These are phyloP conservation scores for Hiodon alosoides DNA, from an alignment of 2,113 vertebrate genomes.

Conservation along the genomic window DNA sequence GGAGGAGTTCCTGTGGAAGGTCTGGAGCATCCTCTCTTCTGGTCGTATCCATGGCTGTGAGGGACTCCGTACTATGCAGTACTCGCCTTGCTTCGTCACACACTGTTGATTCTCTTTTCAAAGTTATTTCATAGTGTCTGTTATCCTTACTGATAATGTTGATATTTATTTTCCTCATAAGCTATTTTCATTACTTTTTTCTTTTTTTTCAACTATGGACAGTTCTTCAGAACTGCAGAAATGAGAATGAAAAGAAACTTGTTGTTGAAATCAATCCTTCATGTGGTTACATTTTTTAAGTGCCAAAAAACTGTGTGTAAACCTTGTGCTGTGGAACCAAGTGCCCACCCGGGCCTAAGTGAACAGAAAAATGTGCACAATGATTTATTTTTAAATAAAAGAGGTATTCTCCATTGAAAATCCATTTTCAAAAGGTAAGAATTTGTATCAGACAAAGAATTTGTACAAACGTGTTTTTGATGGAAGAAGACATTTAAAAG, in stretches of 20 bases:
- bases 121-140: constrained; percentile 61
- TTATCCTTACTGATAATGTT: constrained; percentile 48
- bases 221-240: constrained; percentile 36
- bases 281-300: constrained; percentile 48
- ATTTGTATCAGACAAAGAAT: constrained; percentile 43
- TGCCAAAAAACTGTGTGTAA: constrained; percentile 56
- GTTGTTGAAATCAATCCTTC: constrained; percentile 27
- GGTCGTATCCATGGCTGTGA: constrained; percentile 42
- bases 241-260: constrained; percentile 17
- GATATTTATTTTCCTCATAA: constrained; percentile 49
- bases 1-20: neutral
- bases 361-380: constrained; percentile 32
- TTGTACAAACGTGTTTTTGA: no score
- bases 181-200: constrained; percentile 38
- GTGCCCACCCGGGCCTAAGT: constrained; percentile 48
- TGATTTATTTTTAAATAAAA: constrained; percentile 58
- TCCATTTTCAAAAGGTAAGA: constrained; percentile 55
- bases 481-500: no score
- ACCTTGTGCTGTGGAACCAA: constrained; percentile 40
- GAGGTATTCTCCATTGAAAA: constrained; percentile 53
- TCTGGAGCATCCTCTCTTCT: constrained; percentile 41
- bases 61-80: constrained; percentile 71
- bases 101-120: constrained; percentile 42
- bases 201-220: constrained; percentile 39
- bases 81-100: constrained; percentile 43